Evolutionary conservation across 2,888 invertebrate species (phyloP).

Genomic region (Spisula subtruncata): DNA sequence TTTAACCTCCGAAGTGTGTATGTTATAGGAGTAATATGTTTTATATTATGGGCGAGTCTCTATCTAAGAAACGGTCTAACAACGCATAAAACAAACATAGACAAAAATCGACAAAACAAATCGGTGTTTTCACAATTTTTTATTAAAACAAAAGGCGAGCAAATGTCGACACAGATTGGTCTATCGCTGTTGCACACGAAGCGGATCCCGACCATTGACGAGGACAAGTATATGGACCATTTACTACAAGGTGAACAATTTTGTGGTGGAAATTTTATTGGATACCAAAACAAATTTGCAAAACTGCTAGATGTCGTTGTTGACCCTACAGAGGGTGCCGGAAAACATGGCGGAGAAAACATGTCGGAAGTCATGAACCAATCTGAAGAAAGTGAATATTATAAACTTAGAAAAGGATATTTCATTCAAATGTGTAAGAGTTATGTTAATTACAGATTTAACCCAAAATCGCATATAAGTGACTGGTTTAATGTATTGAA

Average conservation of each 20-base stretch:
- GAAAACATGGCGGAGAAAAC: slow-evolving; percentile 76
- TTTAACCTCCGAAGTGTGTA: not conserved
- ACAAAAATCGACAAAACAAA: not conserved
- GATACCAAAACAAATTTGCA: slow-evolving; percentile 68
- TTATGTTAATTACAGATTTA: slow-evolving; percentile 53
- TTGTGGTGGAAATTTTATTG: slow-evolving; percentile 68
- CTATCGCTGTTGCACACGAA: not conserved
- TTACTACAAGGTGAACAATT: not conserved
- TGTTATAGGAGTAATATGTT: not conserved
- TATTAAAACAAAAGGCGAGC: not conserved
- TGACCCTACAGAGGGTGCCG: slow-evolving; percentile 67
- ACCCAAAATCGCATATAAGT: slow-evolving; percentile 67
- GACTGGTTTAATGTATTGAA: slow-evolving; percentile 64
- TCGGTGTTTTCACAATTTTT: not conserved
- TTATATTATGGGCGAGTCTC: not conserved
- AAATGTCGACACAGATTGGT: not conserved
- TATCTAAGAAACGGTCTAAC: not conserved
- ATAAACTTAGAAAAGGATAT: slow-evolving; percentile 72
- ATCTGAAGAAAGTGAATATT: slow-evolving; percentile 76
- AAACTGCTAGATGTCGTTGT: slow-evolving; percentile 65
- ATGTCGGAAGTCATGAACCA: slow-evolving; percentile 77
- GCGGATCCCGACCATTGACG: not conserved
- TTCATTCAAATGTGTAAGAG: slow-evolving; percentile 73
- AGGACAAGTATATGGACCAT: not conserved
- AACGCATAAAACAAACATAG: not conserved